A percentile compares a stretch with the other conserved stretches of the same genome.
phyloP scores from a whole-genome alignment of 92 coral and sea anemone genomes.

The Paragorgia papillata region DNA sequence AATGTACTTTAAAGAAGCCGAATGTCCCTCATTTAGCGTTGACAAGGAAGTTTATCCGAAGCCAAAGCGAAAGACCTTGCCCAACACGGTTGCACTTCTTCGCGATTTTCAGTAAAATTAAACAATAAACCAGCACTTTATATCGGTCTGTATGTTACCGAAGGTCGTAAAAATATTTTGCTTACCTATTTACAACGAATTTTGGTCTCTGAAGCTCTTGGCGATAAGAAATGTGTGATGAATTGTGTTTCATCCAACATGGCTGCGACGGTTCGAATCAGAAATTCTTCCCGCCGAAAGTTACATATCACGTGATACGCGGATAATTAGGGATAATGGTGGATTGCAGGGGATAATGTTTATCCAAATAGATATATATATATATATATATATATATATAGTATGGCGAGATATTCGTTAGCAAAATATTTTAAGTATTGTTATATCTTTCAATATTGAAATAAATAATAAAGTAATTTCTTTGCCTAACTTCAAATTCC shows the following conservation, averaged over 20 bases:
- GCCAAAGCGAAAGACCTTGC: not conserved
- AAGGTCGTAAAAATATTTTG: not conserved
- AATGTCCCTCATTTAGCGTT: not conserved
- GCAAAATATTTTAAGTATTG: no score
- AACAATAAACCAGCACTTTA: not conserved
- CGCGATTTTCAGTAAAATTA: not conserved
- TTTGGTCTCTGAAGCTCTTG: not conserved
- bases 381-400: no score
- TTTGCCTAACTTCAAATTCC: no score
- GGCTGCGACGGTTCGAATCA: conserved; percentile 50
- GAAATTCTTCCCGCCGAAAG: conserved; percentile 93
- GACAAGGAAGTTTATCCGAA: not conserved
- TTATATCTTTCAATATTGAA: no score
- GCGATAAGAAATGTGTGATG: conserved; percentile 16
- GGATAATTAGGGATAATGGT: not conserved
- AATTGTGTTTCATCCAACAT: conserved; percentile 25
- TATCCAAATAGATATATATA: not conserved
- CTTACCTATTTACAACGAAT: conserved; percentile 29
- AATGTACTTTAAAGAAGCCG: not conserved
- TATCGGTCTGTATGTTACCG: not conserved
- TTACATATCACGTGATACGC: conserved; percentile 76
- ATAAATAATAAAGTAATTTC: no score
- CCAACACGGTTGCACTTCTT: not conserved
- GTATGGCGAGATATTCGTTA: no score
- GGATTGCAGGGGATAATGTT: conserved; percentile 4